Conservation (phyloP, 2,113 vertebrate genomes). For the Myrmophylax atrothorax region DNA sequence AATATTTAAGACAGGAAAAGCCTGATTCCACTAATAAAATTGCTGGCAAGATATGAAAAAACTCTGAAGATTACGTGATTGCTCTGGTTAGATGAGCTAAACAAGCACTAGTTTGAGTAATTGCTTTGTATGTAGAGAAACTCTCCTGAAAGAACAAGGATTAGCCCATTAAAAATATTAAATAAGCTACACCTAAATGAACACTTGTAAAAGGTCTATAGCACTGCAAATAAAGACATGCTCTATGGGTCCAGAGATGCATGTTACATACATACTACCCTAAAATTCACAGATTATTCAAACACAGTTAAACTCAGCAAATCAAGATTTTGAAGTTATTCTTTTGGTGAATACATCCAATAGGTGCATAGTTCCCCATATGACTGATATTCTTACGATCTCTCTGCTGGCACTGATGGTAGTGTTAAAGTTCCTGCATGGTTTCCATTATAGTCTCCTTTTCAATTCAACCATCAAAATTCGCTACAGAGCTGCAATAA, state of each 20-base stretch:
- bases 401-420: neutral
- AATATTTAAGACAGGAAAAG: slow-evolving; percentile 67
- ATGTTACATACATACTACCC: neutral
- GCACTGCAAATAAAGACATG: slow-evolving; percentile 9
- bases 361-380: neutral
- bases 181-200: neutral
- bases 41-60: slow-evolving; percentile 75
- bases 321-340: neutral
- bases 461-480: neutral
- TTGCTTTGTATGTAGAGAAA: slow-evolving; percentile 45
- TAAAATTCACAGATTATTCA: slow-evolving; percentile 1
- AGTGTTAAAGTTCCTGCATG: neutral
- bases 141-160: slow-evolving; percentile 25
- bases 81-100: slow-evolving; percentile 58
- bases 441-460: slow-evolving; percentile 12
- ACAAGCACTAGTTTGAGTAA: slow-evolving; percentile 61
- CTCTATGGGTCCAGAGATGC: neutral
- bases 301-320: slow-evolving; percentile 1
- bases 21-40: slow-evolving; percentile 52
- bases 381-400: neutral
- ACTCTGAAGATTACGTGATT: slow-evolving; percentile 47
- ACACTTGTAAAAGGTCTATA: neutral
- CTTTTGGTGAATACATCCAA: neutral
- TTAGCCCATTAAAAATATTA: slow-evolving; percentile 11
- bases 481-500: neutral